Evolutionary conservation across 1,140 invertebrate species (phyloP), one percentile per base, ranked within the genome.

Genomic region (Caenorhabditis latens): DNA sequence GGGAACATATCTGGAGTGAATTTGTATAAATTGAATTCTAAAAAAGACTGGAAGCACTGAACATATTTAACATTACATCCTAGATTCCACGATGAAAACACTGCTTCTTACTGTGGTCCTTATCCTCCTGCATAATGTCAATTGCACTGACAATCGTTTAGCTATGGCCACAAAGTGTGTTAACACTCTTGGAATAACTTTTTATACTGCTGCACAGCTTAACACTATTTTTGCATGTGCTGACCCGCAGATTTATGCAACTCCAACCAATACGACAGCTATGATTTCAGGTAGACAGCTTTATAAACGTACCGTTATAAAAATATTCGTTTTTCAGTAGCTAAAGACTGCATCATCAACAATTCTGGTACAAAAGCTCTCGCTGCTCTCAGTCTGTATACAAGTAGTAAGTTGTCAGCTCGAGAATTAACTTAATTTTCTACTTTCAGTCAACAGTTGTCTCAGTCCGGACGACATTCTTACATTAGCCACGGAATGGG

Each of bases 381-480:
- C 11, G 21, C 71, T 9, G 71, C 71, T 19, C 46, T 79, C 3
- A 53, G 46, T 43, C 24, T 79, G n/a, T 79, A 79, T 21, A 24
- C 71, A 7, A 79, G 24, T 14, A 79, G 65, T 71, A 71, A 71
- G 65, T 46, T 71, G n/a, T 16, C 55, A 58, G 14, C 55, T n/a
- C 11, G 32, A 32, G 2, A 32, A 32, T 32, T 32, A 32, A 7
- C 11, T 8, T 58, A 53, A 13, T 53, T 16, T 9, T 53, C 32
- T 4, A 32, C 19, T 71, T 71, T 11, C 65, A 71, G 65, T 79
- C 46, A 79, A 79, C 71, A 79, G 46, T 79, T 79, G 71, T 24
- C 71, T 79, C 21, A 79, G 21, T n/a, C 71, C 71, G 6, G 71
- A 79, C 13, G 71, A 79, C n/a, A 79, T 79, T 50, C 71, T 79